These are phyloP conservation scores for Lithobates sylvaticus DNA, from an alignment of 2,797 vertebrate genomes.

Conservation along the genomic window DNA sequence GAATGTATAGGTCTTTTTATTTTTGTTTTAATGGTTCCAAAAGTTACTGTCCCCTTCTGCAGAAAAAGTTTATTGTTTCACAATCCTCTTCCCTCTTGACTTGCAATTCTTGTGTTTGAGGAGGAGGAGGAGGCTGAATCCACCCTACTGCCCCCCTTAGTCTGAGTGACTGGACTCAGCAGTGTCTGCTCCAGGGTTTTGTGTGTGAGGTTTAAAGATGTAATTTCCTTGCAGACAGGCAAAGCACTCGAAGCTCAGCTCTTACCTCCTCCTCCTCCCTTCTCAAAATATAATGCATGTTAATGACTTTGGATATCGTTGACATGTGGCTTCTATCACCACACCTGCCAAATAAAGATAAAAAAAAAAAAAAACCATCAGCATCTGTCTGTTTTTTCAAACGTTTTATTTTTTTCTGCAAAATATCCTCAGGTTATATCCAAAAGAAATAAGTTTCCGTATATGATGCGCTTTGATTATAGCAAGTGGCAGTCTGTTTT, in stretches of 20 bases:
- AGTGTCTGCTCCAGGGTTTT: slow-evolving; percentile 21
- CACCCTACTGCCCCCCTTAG: slow-evolving; percentile 32
- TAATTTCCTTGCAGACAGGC: slow-evolving; percentile 51
- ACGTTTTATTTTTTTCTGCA: slow-evolving; percentile 14
- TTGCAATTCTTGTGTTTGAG: slow-evolving; percentile 42
- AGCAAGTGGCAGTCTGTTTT: slow-evolving; percentile 21
- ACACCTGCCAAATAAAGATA: slow-evolving; percentile 56
- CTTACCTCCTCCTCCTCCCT: slow-evolving; percentile 45
- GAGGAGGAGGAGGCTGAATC: slow-evolving; percentile 12
- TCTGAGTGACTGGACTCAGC: slow-evolving; percentile 12
- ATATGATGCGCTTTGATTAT: slow-evolving; percentile 21
- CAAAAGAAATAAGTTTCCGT: background rate
- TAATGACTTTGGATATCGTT: slow-evolving; percentile 40
- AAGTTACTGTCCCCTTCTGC: slow-evolving; percentile 34
- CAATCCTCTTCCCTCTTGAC: slow-evolving; percentile 10
- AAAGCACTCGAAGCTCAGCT: slow-evolving; percentile 33
- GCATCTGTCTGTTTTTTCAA: background rate
- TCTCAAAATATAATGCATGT: slow-evolving; percentile 49
- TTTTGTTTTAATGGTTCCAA: slow-evolving; percentile 32
- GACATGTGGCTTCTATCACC: slow-evolving; percentile 60
- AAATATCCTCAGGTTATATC: slow-evolving; percentile 30
- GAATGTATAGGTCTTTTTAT: background rate
- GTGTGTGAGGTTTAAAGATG: slow-evolving; percentile 45
- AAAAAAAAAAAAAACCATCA: slow-evolving; percentile 47
- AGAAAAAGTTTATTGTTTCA: slow-evolving; percentile 15